phyloP scores from a whole-genome alignment of 2,888 invertebrate species.

The Gerris lacustris region DNA sequence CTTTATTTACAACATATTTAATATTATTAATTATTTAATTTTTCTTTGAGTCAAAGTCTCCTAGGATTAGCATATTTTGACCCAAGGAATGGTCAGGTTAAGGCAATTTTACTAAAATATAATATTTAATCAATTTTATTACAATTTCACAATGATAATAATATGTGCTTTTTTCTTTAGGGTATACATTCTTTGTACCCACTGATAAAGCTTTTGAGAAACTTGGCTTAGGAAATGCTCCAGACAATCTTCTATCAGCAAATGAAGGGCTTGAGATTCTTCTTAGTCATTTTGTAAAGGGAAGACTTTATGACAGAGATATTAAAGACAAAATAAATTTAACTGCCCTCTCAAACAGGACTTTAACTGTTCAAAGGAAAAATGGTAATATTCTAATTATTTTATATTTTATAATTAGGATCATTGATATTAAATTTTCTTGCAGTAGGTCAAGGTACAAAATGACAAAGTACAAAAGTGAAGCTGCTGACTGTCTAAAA shows the following conservation, averaged over 20 bases:
- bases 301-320: constrained; percentile 48
- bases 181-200: constrained; percentile 58
- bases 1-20: constrained; percentile 7
- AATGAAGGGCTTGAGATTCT: constrained; percentile 47
- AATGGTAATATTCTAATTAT: constrained; percentile 34
- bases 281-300: constrained; percentile 50
- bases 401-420: neutral
- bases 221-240: constrained; percentile 46
- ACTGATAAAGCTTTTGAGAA: constrained; percentile 52
- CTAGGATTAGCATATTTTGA: no score
- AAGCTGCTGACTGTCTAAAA: neutral
- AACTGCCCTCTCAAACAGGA: constrained; percentile 46
- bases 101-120: no score
- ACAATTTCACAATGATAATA: no score
- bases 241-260: constrained; percentile 46
- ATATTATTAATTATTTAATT: neutral
- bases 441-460: neutral
- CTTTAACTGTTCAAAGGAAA: constrained; percentile 42
- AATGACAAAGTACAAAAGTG: neutral
- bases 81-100: no score
- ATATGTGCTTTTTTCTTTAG: constrained; percentile 31
- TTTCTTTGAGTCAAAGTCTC: neutral
- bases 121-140: no score
- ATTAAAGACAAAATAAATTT: constrained; percentile 43
- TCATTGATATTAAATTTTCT: no score